Conservation (phyloP, 2,888 invertebrate genomes). For the Melanophora roralis region DNA sequence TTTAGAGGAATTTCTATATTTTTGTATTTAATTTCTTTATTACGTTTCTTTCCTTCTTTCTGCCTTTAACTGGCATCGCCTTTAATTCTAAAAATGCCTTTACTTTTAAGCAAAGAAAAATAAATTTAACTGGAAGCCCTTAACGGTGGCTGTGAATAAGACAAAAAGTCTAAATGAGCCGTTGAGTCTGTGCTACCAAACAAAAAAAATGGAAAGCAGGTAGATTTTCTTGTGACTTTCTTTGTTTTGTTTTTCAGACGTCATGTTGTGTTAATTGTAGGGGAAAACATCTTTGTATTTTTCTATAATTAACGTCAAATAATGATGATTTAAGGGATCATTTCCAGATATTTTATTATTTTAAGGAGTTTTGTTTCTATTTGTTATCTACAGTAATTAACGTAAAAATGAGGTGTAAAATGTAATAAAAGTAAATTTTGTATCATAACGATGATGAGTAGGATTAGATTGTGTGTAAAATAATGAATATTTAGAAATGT, state of each 20-base stretch:
- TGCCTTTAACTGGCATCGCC: too few relatives aligned
- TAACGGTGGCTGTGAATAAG: neutral
- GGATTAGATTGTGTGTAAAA: too few relatives aligned
- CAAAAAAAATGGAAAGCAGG: neutral
- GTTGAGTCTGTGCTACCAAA: neutral
- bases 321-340: neutral
- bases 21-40: too few relatives aligned
- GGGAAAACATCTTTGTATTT: conserved; percentile 36
- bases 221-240: conserved; percentile 9
- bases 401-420: conserved; percentile 55
- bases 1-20: conserved; percentile 40
- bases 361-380: conserved; percentile 7
- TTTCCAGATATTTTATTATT: neutral
- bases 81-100: conserved; percentile 11
- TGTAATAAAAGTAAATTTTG: neutral
- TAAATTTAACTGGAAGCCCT: neutral
- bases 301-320: too few relatives aligned
- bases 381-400: conserved; percentile 48
- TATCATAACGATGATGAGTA: neutral
- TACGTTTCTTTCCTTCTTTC: neutral
- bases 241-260: conserved; percentile 38
- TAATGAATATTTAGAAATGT: neutral
- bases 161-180: neutral
- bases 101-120: neutral
- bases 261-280: conserved; percentile 54